A percentile compares a stretch with the other conserved stretches of the same genome.
These are phyloP conservation scores for Dicranocentrus wangi DNA, from an alignment of 2,888 invertebrate genomes.

Conservation along the genomic window DNA sequence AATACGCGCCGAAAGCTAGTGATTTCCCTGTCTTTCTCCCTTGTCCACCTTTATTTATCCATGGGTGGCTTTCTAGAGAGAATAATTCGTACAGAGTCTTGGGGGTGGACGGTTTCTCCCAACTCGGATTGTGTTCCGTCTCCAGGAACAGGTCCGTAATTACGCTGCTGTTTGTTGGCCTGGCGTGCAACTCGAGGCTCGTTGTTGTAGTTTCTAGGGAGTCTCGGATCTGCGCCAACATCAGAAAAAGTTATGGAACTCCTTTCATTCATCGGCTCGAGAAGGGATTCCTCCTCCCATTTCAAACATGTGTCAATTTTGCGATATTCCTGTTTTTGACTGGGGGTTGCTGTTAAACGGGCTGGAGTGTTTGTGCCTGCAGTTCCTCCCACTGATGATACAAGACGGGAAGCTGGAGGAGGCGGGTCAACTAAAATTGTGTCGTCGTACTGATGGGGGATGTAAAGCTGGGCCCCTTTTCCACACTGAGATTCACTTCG, in stretches of 20 bases:
- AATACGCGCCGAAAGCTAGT: no score
- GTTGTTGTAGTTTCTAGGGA: not conserved
- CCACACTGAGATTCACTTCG: not conserved
- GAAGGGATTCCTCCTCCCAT: conserved; percentile 55
- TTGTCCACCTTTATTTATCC: not conserved
- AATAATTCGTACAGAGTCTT: conserved; percentile 34
- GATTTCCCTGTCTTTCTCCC: no score
- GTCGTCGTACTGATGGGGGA: not conserved
- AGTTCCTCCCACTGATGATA: not conserved
- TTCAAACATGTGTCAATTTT: conserved; percentile 41
- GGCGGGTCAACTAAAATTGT: not conserved
- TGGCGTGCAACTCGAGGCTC: no score
- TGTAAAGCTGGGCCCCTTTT: not conserved
- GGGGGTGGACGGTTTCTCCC: not conserved
- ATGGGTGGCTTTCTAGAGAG: conserved; percentile 46
- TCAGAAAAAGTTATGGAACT: conserved; percentile 21
- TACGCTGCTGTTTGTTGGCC: no score
- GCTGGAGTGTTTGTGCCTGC: not conserved
- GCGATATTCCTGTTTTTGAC: not conserved
- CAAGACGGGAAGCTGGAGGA: not conserved
- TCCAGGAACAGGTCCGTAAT: no score
- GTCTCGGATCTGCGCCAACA: not conserved
- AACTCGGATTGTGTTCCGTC: conserved; percentile 3
- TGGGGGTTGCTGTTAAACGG: not conserved
- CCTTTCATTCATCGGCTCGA: conserved; percentile 39